These are phyloP conservation scores for Halcyon leucocephala DNA, from an alignment of 2,797 vertebrate genomes.

Conservation along the genomic window DNA sequence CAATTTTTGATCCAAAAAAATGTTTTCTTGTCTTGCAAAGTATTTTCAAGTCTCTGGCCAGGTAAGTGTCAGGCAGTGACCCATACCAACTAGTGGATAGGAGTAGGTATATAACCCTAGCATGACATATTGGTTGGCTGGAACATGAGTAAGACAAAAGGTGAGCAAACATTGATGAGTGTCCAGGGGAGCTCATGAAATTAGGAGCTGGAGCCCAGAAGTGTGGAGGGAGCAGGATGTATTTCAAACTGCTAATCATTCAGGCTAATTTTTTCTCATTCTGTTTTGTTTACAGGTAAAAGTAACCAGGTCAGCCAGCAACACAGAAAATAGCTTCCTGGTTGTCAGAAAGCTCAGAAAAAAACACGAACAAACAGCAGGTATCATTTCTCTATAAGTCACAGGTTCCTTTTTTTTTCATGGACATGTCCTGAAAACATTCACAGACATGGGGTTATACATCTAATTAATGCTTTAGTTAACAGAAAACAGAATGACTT, in stretches of 20 bases:
- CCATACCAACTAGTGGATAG: rapidly evolving
- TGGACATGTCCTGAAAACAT: neutral
- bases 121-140: neutral
- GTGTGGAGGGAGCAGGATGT: neutral
- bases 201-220: neutral
- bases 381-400: neutral
- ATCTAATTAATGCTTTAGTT: neutral
- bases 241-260: neutral
- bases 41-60: neutral
- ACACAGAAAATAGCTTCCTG: neutral
- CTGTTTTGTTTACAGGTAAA: neutral
- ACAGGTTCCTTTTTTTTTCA: neutral
- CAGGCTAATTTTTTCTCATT: neutral
- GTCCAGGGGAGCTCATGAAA: neutral
- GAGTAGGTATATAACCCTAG: neutral
- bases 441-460: neutral
- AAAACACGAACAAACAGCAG: neutral
- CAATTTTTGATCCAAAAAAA: neutral
- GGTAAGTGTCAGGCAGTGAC: neutral
- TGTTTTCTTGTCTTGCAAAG: neutral
- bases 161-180: neutral
- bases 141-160: neutral
- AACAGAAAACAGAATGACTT: neutral
- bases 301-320: neutral
- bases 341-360: neutral